Evolutionary conservation across 2,888 invertebrate species (phyloP).

Genomic region (Sinentomon sp.): DNA sequence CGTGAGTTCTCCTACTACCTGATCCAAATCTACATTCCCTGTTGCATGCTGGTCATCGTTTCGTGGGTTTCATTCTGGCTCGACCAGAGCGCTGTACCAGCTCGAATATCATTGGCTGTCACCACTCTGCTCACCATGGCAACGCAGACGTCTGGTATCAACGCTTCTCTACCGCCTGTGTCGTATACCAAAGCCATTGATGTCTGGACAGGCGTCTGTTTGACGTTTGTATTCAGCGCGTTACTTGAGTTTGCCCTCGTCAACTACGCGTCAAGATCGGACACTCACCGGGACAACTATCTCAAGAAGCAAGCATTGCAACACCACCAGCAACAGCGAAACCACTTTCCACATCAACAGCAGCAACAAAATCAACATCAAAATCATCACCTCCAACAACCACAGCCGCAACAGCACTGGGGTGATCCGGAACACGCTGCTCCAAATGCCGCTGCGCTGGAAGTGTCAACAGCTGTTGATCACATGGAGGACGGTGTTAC

Average conservation of each 20-base stretch:
- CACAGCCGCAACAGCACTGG: too few species aligned
- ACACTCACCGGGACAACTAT: slow-evolving; percentile 49
- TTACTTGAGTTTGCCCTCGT: slow-evolving; percentile 88
- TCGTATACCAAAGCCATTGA: slow-evolving; percentile 95
- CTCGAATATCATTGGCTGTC: slow-evolving; percentile 74
- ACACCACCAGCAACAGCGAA: slow-evolving; percentile 59
- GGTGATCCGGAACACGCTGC: too few species aligned
- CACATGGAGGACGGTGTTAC: slow-evolving; percentile 56
- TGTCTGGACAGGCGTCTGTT: slow-evolving; percentile 87
- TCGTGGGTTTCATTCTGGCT: slow-evolving; percentile 93
- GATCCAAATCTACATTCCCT: slow-evolving; percentile 95
- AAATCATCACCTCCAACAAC: too few species aligned
- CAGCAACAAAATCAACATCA: too few species aligned
- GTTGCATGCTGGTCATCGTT: slow-evolving; percentile 90
- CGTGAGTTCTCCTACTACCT: slow-evolving; percentile 96
- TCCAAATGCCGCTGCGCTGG: slow-evolving; percentile 54
- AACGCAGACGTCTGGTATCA: slow-evolving; percentile 71
- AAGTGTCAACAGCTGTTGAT: slow-evolving; percentile 33
- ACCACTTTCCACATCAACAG: too few species aligned
- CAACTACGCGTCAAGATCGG: slow-evolving; percentile 81
- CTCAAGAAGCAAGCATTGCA: slow-evolving; percentile 60
- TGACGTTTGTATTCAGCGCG: slow-evolving; percentile 92
- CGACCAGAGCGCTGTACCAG: slow-evolving; percentile 82
- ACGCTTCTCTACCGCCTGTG: slow-evolving; percentile 81
- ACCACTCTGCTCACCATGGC: slow-evolving; percentile 92